Percentiles rank a stretch among this genome's conserved stretches.
phyloP scores from a whole-genome alignment of 2,888 invertebrate species.

The Acutogordius australiensis region DNA sequence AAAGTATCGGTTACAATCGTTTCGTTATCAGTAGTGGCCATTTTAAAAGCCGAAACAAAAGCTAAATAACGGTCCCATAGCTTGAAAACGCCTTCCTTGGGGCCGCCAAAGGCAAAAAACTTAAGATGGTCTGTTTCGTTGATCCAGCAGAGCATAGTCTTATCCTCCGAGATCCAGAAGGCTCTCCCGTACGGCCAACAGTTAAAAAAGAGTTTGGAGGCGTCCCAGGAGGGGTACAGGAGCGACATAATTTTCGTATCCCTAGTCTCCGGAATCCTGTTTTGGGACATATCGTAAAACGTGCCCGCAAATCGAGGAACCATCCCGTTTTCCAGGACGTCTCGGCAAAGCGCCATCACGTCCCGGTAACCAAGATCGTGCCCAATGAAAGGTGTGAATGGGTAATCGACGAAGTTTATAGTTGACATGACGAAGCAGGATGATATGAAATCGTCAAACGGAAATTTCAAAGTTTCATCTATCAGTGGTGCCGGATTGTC shows the following conservation, averaged over 20 bases:
- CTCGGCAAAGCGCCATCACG: neutral
- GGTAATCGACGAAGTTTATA: neutral
- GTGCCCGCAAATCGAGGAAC: neutral
- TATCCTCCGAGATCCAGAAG: conserved; percentile 7
- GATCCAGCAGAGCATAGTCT: neutral
- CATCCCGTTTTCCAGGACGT: neutral
- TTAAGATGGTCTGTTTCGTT: conserved; percentile 2
- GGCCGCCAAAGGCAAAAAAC: neutral
- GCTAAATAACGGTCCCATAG: neutral
- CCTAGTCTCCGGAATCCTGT: neutral
- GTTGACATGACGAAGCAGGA: neutral
- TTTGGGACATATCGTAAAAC: neutral
- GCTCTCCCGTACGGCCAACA: conserved; percentile 4
- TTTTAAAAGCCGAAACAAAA: neutral
- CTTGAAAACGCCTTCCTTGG: neutral
- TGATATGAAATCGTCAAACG: conserved; percentile 7
- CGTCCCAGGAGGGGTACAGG: neutral
- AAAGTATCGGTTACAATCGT: neutral
- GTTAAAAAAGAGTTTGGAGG: neutral
- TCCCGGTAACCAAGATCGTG: neutral
- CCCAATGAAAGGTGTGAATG: neutral
- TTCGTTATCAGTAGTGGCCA: neutral
- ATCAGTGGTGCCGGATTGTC: too few species aligned
- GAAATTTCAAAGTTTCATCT: neutral
- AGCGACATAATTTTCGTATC: neutral